Base-by-base conservation (phyloP, 2,888 invertebrate species). In the Gari tellinella region DNA sequence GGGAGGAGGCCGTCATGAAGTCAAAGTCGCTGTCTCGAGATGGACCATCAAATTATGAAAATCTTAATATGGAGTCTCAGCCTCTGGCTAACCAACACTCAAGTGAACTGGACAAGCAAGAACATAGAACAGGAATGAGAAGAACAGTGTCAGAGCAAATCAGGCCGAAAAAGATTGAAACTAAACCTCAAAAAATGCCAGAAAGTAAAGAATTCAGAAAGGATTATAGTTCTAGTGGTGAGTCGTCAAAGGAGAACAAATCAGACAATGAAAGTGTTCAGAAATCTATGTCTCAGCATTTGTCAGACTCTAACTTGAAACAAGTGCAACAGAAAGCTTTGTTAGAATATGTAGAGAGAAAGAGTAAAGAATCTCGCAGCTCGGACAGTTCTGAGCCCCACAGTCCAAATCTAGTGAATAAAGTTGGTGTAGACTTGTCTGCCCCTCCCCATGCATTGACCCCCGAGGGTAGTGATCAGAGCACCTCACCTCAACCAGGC, bases 251-350 rank as follows among this genome's bases (percentile, higher is more conserved):
- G 66, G 77, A 72, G 38, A 78, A 73, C 69, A 78, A 78, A 73
- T 78, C 77, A 66, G 77, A 78, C 19, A 45, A 66, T 40, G 77
- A 78, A 41, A 73, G 17, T 52, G 19, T 46, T 41, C 43, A 45
- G n/a, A 62, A 73, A 48, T 8, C 56, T n/a, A 10, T 63, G 51
- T 49, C 63, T 38, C 74, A 74, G 17, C 55, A 68, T 49, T 31
- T 53, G 12, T 78, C 77, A 94, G 92, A 92, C 83, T 86, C 95
- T 10, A 95, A 96, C 0, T 91, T 96, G 37, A 96, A 96, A 91
- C 95, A 95, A 15, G 95, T 96, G 72, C 96, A 96, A 88, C 96
- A 96, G 92, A 95, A 96, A 90, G 96, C 96, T 0, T 93, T 96
- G 8, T 93, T 96, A 69, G 95, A 95, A 1, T 96, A 95, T 88